Conservation (phyloP, 1,140 invertebrate genomes). For the Cydia amplana region DNA sequence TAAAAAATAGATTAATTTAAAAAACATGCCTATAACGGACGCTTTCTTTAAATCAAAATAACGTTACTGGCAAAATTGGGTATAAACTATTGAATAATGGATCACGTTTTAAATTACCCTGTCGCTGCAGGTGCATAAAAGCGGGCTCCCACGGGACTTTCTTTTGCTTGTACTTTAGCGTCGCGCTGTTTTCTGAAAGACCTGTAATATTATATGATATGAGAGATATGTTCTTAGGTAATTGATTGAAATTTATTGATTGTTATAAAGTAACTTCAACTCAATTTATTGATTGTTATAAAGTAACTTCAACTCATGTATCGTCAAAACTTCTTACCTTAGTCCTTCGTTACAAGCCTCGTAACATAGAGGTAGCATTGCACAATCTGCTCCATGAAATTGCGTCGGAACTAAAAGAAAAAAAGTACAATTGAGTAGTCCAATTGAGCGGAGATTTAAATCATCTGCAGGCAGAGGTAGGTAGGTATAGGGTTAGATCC, state of each 20-base stretch:
- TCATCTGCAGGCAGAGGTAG: too few species aligned
- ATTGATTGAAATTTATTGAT: too few species aligned
- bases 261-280: too few species aligned
- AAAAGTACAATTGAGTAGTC: too few species aligned
- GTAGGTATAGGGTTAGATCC: too few species aligned
- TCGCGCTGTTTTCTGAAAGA: constrained; percentile 38
- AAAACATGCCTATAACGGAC: background rate
- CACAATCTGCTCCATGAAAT: background rate
- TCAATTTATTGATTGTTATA: too few species aligned
- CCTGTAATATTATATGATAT: too few species aligned
- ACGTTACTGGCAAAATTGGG: background rate
- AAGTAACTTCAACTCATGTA: too few species aligned
- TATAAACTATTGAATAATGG: background rate
- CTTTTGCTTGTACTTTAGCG: constrained; percentile 43
- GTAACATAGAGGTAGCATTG: background rate
- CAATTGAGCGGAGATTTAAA: too few species aligned
- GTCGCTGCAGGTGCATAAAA: background rate
- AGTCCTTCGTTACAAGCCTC: background rate
- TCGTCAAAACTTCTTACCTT: background rate
- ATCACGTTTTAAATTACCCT: background rate
- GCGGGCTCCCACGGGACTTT: background rate
- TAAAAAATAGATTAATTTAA: constrained; percentile 35
- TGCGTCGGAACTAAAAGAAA: background rate
- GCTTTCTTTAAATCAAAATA: background rate
- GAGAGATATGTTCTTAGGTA: too few species aligned